Percentiles rank a stretch among this genome's conserved stretches.
Conservation (phyloP, 1,140 invertebrate species). For the Drosophila kohkoa region DNA sequence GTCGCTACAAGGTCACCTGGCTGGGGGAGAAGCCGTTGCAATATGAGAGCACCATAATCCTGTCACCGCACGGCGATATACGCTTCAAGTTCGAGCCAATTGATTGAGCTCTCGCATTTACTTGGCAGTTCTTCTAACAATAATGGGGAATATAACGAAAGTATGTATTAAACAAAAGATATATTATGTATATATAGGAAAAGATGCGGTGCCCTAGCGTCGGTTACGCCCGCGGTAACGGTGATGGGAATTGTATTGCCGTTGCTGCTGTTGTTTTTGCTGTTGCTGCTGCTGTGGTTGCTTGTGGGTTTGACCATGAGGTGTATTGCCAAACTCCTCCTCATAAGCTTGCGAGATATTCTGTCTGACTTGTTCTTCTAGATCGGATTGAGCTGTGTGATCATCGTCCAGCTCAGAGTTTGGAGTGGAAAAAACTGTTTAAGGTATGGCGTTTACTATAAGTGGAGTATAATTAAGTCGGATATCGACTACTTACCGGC, state of each 20-base stretch:
- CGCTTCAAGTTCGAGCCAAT: slow-evolving; percentile 67
- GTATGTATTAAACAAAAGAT: slow-evolving; percentile 29
- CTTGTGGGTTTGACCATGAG: neutral
- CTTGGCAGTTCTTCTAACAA: slow-evolving; percentile 63
- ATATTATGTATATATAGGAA: slow-evolving; percentile 8
- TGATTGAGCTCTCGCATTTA: slow-evolving; percentile 47
- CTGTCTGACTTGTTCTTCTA: slow-evolving; percentile 30
- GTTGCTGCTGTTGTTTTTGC: slow-evolving; percentile 52
- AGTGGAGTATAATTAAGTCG: neutral
- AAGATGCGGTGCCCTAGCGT: slow-evolving; percentile 36
- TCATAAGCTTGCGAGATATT: slow-evolving; percentile 11
- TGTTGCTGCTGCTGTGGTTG: slow-evolving; percentile 21
- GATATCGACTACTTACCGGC: slow-evolving; percentile 44
- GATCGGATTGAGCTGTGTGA: slow-evolving; percentile 16
- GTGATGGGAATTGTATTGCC: slow-evolving; percentile 56
- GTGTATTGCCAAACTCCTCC: neutral
- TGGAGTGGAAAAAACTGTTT: slow-evolving; percentile 64
- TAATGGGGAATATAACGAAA: slow-evolving; percentile 53
- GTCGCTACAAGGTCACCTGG: slow-evolving; percentile 85
- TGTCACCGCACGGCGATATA: slow-evolving; percentile 62
- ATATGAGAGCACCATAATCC: slow-evolving; percentile 73
- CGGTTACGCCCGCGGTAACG: slow-evolving; percentile 71
- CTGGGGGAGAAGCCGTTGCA: slow-evolving; percentile 50
- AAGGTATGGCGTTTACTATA: neutral
- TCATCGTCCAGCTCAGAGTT: slow-evolving; percentile 37